These are phyloP conservation scores for Tragopan temminckii DNA, from an alignment of 2,797 vertebrate genomes.

Conservation along the genomic window DNA sequence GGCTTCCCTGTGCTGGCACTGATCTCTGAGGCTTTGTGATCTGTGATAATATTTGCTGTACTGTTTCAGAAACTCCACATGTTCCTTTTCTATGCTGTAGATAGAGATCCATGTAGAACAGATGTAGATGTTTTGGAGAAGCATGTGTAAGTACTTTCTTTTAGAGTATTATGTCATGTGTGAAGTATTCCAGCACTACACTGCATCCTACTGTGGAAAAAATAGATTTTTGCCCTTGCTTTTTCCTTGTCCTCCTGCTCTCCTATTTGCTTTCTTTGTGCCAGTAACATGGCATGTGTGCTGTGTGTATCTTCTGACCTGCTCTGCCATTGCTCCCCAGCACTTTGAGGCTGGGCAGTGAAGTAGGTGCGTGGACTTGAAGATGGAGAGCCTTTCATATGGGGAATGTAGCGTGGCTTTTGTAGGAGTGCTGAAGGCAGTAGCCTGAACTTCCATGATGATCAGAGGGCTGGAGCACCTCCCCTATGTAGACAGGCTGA, in stretches of 20 bases:
- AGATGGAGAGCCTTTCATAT: neutral
- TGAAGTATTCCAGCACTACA: neutral
- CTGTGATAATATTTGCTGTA: accelerated
- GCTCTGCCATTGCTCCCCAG: neutral
- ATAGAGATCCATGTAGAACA: neutral
- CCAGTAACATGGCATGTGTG: accelerated
- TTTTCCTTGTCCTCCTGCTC: neutral
- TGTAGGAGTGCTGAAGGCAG: neutral
- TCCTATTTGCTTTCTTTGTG: neutral
- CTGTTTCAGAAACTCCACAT: neutral
- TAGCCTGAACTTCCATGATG: neutral
- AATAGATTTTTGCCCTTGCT: neutral
- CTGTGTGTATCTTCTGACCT: neutral
- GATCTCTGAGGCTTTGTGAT: neutral
- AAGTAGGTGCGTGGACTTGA: neutral
- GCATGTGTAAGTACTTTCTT: neutral
- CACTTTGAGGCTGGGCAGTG: neutral
- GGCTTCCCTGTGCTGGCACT: neutral
- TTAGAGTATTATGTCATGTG: neutral
- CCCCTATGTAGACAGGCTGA: too few relatives aligned
- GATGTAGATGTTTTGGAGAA: neutral
- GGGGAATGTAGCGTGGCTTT: neutral
- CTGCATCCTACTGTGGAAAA: neutral
- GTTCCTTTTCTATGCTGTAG: neutral
- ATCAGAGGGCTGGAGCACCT: too few relatives aligned